These are phyloP conservation scores for Orchesella cincta DNA, from an alignment of 1,140 invertebrate genomes.

Conservation along the genomic window DNA sequence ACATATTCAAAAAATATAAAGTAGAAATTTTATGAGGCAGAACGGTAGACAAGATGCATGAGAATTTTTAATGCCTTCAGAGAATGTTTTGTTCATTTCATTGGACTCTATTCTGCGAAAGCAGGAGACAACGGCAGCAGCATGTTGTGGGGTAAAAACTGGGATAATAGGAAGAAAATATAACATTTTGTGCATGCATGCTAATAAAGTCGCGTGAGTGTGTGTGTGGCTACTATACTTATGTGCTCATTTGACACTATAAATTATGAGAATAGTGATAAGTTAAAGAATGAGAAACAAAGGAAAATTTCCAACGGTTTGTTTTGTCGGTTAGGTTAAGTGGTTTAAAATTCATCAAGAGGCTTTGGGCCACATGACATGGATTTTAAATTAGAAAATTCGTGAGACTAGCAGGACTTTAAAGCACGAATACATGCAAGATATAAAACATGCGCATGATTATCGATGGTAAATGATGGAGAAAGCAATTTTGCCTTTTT, in stretches of 20 bases:
- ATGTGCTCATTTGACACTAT: background rate
- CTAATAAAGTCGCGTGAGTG: constrained; percentile 17
- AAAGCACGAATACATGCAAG: no score
- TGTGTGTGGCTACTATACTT: background rate
- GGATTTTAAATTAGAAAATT: no score
- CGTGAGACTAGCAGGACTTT: no score
- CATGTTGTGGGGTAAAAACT: background rate
- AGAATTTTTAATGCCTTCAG: constrained; percentile 4
- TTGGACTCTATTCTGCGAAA: background rate
- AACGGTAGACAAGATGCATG: background rate
- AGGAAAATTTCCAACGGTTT: constrained; percentile 24
- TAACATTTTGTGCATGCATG: background rate
- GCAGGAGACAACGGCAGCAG: background rate
- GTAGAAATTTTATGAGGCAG: constrained; percentile 23
- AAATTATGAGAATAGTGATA: background rate
- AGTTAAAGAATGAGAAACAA: background rate
- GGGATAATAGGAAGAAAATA: constrained; percentile 18
- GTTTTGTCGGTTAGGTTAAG: background rate
- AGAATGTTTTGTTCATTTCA: background rate
- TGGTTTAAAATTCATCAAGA: no score
- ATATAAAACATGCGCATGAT: no score
- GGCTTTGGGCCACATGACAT: no score
- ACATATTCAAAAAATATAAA: no score
- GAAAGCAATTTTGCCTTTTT: no score
- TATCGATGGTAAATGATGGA: no score